Evolutionary conservation across 2,888 invertebrate species (phyloP).

Genomic region (Dioctria rufipes): DNA sequence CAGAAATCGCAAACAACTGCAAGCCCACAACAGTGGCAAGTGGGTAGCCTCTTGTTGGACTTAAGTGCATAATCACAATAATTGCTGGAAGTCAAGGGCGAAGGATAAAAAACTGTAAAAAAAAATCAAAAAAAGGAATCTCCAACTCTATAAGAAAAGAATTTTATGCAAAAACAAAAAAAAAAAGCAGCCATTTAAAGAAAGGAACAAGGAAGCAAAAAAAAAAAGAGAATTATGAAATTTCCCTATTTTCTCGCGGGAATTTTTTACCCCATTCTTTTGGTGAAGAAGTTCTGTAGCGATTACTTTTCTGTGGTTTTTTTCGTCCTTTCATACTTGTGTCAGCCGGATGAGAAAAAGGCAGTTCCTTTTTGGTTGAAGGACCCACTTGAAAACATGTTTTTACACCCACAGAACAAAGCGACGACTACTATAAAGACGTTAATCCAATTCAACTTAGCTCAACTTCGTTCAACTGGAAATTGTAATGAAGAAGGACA

Average conservation of each 20-base stretch:
- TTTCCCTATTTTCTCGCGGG: slow-evolving; percentile 27
- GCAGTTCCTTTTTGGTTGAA: slow-evolving; percentile 11
- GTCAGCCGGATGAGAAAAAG: neutral
- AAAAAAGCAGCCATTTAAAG: slow-evolving; percentile 11
- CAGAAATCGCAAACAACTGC: neutral
- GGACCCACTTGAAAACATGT: slow-evolving; percentile 48
- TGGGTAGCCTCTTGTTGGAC: slow-evolving; percentile 36
- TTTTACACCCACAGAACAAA: slow-evolving; percentile 52
- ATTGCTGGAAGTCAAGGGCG: slow-evolving; percentile 40
- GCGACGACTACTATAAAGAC: slow-evolving; percentile 26
- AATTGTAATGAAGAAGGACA: slow-evolving; percentile 42
- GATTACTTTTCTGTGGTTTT: slow-evolving; percentile 21
- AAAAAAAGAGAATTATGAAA: slow-evolving; percentile 29
- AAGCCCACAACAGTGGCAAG: neutral
- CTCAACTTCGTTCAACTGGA: slow-evolving; percentile 48
- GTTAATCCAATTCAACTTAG: slow-evolving; percentile 48
- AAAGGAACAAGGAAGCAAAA: slow-evolving; percentile 13
- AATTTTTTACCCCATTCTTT: slow-evolving; percentile 4
- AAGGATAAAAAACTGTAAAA: slow-evolving; percentile 3
- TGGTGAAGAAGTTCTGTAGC: slow-evolving; percentile 33
- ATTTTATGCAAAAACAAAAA: slow-evolving; percentile 30
- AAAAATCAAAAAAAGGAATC: slow-evolving; percentile 10
- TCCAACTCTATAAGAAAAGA: slow-evolving; percentile 26
- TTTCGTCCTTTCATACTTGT: slow-evolving; percentile 11
- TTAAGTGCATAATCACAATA: slow-evolving; percentile 54